Conservation (phyloP, 2,113 vertebrate genomes). For the Bubo scandiacus region DNA sequence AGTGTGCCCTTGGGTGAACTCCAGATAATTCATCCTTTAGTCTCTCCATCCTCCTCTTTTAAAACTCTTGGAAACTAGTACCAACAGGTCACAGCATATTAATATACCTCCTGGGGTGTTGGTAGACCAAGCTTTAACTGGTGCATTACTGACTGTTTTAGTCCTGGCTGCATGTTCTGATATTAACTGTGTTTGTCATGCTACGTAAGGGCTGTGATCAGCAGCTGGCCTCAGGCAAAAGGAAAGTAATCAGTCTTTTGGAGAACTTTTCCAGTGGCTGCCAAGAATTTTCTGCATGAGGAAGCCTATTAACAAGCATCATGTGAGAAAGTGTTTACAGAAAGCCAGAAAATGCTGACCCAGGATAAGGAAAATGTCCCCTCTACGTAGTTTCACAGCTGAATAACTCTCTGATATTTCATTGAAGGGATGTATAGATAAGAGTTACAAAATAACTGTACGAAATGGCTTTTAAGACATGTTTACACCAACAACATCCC, state of each 20-base stretch:
- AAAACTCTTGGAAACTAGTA: background rate
- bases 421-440: conserved; percentile 62
- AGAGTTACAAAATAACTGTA: conserved; percentile 50
- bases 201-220: conserved; percentile 22
- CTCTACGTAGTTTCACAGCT: conserved; percentile 45
- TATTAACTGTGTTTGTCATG: conserved; percentile 56
- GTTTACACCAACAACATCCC: background rate
- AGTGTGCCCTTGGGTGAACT: background rate
- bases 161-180: conserved; percentile 1
- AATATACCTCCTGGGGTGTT: background rate
- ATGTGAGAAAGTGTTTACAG: conserved; percentile 68
- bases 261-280: conserved; percentile 56
- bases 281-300: conserved; percentile 76
- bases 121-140: background rate
- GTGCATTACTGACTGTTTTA: conserved; percentile 16
- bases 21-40: background rate
- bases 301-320: conserved; percentile 70
- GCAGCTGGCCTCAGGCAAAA: conserved; percentile 43
- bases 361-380: conserved; percentile 59
- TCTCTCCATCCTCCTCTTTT: background rate
- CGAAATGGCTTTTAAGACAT: background rate
- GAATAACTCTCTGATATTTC: conserved; percentile 64
- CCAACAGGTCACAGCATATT: conserved; percentile 8
- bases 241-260: conserved; percentile 66
- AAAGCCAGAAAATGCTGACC: conserved; percentile 71